Base-by-base conservation (phyloP, 37 sponge, comb jelly and placozoan species). In the Dysidea cf. avara region DNA sequence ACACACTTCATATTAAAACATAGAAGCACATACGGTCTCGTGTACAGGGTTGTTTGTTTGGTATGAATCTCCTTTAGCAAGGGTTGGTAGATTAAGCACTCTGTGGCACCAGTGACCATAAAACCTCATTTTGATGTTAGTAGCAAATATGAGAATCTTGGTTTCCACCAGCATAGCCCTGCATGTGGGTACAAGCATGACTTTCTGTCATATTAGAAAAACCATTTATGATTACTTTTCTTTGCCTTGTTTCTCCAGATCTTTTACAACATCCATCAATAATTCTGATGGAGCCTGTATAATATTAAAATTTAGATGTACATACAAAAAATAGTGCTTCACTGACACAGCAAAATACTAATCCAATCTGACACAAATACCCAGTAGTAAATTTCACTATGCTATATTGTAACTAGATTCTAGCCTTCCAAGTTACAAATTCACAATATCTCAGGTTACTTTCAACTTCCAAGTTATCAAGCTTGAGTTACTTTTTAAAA, bases 81-180 rank as follows among this genome's bases (percentile, higher is more conserved):
- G 69, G 12, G 81, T 72, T 22, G 81, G 57, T 2, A 79, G 25
- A 40, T 74, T 55, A 51, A 86, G 81, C 31, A 80, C 76, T 7
- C 86, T 34, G 54, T 47, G 16, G 3, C 74, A 60, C 86, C 86
- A 86, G 54, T 86, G 86, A 14, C 75, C 64, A 56, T 68, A 86
- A 36, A 86, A 78, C 18, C 81, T 51, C 18, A 57, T 52, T 12
- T 56, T 37, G 9, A 86, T 67, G 53, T 80, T 68, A 16, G 81
- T 40, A 6, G 81, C 68, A 63, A 80, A 86, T 40, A n/a, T 47
- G 13, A 86, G 64, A 18, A 86, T 32, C 25, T 75, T 26, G 0
- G 81, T 68, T 12, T 24, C 69, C 18, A 22, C 21, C 30, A 86
- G 50, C 14, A 74, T 33, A 20, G 54, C 86, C 61, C 86, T 85